Evolutionary conservation across 2,888 invertebrate species (phyloP).

Genomic region (Phasia obesa): DNA sequence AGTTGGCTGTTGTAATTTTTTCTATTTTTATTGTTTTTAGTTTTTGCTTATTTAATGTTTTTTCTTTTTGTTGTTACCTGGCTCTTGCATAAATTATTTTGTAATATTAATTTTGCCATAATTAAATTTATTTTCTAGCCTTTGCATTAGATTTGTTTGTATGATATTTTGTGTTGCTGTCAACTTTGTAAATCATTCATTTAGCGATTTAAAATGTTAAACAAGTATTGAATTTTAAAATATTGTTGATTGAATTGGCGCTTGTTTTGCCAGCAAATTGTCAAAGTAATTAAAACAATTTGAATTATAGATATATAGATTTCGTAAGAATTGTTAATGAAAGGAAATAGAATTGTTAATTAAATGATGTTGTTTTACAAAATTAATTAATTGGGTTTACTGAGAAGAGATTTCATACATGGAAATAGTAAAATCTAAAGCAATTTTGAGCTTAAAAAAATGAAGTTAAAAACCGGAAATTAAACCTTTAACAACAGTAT

Average conservation of each 20-base stretch:
- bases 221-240: conserved; percentile 67
- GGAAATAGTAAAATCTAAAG: not conserved
- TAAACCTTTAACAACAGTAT: too few relatives aligned
- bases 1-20: not conserved
- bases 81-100: conserved; percentile 56
- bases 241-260: conserved; percentile 63
- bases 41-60: conserved; percentile 5
- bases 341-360: conserved; percentile 54
- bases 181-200: conserved; percentile 30
- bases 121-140: conserved; percentile 59
- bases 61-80: not conserved
- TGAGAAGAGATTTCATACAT: not conserved
- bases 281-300: conserved; percentile 66
- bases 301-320: conserved; percentile 32
- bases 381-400: not conserved
- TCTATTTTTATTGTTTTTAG: not conserved
- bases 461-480: too few relatives aligned
- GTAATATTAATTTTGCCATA: conserved; percentile 48
- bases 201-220: conserved; percentile 60
- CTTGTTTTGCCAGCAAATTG: conserved; percentile 68
- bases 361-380: not conserved
- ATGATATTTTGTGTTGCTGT: conserved; percentile 9
- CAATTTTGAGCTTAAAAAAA: too few relatives aligned
- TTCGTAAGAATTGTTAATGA: conserved; percentile 39
- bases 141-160: conserved; percentile 25